Evolutionary conservation across 2,888 invertebrate species (phyloP).

Genomic region (Hirtodrosophila histrioides): DNA sequence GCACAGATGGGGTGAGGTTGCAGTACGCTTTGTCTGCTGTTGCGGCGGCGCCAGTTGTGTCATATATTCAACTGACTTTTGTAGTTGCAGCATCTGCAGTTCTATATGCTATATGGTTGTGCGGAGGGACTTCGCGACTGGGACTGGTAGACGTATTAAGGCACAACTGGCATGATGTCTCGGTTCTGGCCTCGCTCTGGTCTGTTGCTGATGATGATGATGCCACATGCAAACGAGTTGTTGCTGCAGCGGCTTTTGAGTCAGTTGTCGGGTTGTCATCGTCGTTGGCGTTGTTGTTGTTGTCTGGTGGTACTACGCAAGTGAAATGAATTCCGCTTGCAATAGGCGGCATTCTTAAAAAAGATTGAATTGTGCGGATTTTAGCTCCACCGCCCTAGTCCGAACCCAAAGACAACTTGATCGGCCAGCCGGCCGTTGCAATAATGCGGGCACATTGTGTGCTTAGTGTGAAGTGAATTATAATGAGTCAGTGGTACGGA

Average conservation of each 20-base stretch:
- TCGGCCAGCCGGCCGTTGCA: constrained; percentile 33
- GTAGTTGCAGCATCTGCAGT: constrained; percentile 33
- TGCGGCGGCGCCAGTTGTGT: constrained; percentile 55
- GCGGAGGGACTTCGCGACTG: constrained; percentile 15
- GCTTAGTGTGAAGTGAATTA: constrained; percentile 66
- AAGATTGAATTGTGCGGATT: constrained; percentile 57
- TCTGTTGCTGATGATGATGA: constrained; percentile 39
- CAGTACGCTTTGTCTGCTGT: constrained; percentile 14
- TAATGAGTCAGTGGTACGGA: constrained; percentile 50
- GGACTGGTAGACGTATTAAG: constrained; percentile 20
- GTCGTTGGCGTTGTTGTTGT: constrained; percentile 17
- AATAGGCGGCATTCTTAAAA: constrained; percentile 55
- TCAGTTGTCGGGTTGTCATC: constrained; percentile 39
- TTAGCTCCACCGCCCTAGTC: constrained; percentile 25
- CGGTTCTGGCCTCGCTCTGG: constrained; percentile 33
- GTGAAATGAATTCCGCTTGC: constrained; percentile 46
- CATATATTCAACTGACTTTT: constrained; percentile 48
- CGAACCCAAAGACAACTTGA: constrained; percentile 27
- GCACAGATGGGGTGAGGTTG: constrained; percentile 6
- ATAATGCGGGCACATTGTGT: constrained; percentile 64
- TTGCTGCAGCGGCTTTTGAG: constrained; percentile 31
- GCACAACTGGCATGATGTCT: constrained; percentile 42
- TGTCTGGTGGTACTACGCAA: constrained; percentile 29
- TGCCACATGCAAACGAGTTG: constrained; percentile 66
- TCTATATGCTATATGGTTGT: constrained; percentile 24